Conservation (phyloP, 2,888 invertebrate species). For the Oscheius sp. region DNA sequence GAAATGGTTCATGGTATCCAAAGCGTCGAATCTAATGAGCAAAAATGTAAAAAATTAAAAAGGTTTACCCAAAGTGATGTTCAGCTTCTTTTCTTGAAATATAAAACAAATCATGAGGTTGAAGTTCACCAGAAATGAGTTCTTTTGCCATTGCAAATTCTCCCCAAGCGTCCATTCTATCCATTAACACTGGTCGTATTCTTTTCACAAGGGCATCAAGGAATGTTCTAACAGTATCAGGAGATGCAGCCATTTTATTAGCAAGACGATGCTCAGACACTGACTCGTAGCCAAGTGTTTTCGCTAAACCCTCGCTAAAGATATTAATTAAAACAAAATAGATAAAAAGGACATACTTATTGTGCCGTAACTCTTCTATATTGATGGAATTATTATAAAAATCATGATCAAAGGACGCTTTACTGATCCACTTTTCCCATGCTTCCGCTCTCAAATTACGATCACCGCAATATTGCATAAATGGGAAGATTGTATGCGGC, state of each 20-base stretch:
- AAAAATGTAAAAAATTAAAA: neutral
- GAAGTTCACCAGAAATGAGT: conserved; percentile 49
- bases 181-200: conserved; percentile 65
- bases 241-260: conserved; percentile 68
- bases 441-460: conserved; percentile 57
- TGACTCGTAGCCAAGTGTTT: conserved; percentile 62
- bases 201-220: conserved; percentile 58
- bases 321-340: neutral
- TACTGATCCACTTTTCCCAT: conserved; percentile 65
- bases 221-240: conserved; percentile 67
- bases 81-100: conserved; percentile 67
- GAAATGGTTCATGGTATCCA: conserved; percentile 69
- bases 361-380: conserved; percentile 68
- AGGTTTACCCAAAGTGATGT: conserved; percentile 60
- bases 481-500: conserved; percentile 61
- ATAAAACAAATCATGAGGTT: conserved; percentile 65
- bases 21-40: conserved; percentile 56
- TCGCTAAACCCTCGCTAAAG: conserved; percentile 65
- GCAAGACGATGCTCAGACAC: conserved; percentile 66
- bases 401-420: conserved; percentile 58
- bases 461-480: conserved; percentile 66
- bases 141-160: conserved; percentile 59
- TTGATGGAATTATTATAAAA: conserved; percentile 69
- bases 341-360: conserved; percentile 54
- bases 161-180: conserved; percentile 66